A percentile compares a stretch with the other conserved stretches of the same genome.
Conservation (phyloP, 23 tunicate species). For the Aplidium turbinatum region DNA sequence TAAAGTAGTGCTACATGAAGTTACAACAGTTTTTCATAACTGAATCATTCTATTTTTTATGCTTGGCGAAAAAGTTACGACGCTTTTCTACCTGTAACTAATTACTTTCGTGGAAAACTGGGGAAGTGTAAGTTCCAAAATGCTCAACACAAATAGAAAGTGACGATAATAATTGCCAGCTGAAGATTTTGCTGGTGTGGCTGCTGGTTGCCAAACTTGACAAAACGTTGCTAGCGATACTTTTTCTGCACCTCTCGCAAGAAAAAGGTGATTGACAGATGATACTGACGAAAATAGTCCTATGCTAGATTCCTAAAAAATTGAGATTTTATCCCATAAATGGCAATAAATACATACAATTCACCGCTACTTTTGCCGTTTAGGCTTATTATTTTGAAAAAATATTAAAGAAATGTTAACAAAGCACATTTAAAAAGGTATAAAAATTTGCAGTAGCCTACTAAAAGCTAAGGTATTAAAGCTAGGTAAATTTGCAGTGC, state of each 20-base stretch:
- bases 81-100: neutral
- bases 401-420: neutral
- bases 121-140: neutral
- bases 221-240: too few species aligned
- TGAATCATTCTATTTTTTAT: neutral
- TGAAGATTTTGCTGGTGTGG: too few species aligned
- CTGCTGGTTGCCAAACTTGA: too few species aligned
- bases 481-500: too few species aligned
- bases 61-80: neutral
- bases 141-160: conserved; percentile 2
- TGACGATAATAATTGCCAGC: too few species aligned
- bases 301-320: too few species aligned
- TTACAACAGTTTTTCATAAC: neutral
- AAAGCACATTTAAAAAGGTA: conserved; percentile 1
- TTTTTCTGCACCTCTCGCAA: too few species aligned
- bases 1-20: conserved; percentile 4
- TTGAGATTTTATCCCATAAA: too few species aligned
- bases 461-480: conserved; percentile 2
- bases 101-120: neutral
- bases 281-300: too few species aligned
- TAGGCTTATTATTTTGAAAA: neutral
- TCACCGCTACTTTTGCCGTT: too few species aligned
- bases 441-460: neutral
- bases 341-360: too few species aligned
- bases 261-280: too few species aligned